Evolutionary conservation across 2,888 invertebrate species (phyloP), one percentile per base, ranked within the genome.

Genomic region (Diaprepes abbreviatus): DNA sequence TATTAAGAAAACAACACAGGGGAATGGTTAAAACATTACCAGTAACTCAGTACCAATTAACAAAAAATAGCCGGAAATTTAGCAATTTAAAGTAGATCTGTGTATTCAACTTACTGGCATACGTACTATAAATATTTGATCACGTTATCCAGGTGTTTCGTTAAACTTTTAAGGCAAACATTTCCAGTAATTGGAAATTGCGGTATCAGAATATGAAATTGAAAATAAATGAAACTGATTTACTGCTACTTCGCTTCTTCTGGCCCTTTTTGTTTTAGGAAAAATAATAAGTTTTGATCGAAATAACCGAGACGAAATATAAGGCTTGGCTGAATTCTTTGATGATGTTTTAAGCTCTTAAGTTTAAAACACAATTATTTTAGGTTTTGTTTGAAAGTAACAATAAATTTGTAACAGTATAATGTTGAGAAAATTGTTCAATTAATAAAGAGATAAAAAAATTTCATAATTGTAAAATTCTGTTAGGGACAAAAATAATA

Each of bases 181-280:
- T 50, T 50, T 50, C n/a, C 48, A 28, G 48, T 50, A 50, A 50
- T 50, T 50, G 48, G 48, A 50, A 48, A 50, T 28, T 50, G 48
- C 14, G 48, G 48, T 50, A 14, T 21, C 14, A 50, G 28, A 28
- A 50, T 50, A 50, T 50, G 48, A 28, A 50, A 50, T 50, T 50
- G 48, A 28, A 50, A 50, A 50, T 50, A 50, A 50, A 50, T 50
- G 14, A 50, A 50, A 50, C 48, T 50, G 48, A 50, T 50, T 50
- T 50, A 28, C 48, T 50, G 28, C 28, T 50, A 14, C 28, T 14
- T 28, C 14, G 7, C 16, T 28, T 50, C 48, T 12, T 28, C 28
- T 28, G 9, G 14, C 6, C 48, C 28, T 28, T 50, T 50, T 28
- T 50, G 28, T 28, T 16, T 45, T 7, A 28, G 7, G 16, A 21